phyloP scores from a whole-genome alignment of 2,113 vertebrate species.

The Serinus canaria region DNA sequence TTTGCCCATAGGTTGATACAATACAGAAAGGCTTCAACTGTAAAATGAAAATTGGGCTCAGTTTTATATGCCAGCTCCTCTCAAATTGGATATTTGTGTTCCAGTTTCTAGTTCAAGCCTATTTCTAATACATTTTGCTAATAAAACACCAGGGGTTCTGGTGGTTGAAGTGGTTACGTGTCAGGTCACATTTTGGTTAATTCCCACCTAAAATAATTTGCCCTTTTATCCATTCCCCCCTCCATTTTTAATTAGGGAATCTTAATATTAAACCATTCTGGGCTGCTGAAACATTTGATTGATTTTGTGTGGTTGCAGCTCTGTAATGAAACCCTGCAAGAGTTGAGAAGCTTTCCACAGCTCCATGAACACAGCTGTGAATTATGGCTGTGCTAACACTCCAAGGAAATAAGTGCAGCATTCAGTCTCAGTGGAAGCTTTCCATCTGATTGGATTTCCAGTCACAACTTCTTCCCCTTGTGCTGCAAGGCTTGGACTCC shows the following conservation, averaged over 20 bases:
- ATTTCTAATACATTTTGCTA: background rate
- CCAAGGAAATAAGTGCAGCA: slow-evolving; percentile 24
- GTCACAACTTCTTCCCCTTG: background rate
- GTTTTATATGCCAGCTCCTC: background rate
- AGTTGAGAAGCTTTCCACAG: background rate
- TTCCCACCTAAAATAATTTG: background rate
- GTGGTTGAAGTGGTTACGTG: background rate
- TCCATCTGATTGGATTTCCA: slow-evolving; percentile 18
- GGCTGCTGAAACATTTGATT: slow-evolving; percentile 20
- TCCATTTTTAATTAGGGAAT: background rate
- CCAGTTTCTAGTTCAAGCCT: background rate
- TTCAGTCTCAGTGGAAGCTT: background rate
- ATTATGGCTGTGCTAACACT: slow-evolving; percentile 21
- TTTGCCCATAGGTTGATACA: background rate
- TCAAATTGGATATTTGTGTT: background rate
- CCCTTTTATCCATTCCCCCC: background rate
- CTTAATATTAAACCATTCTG: background rate
- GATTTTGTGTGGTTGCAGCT: background rate
- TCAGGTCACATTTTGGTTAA: background rate
- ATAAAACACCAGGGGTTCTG: background rate
- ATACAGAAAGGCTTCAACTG: background rate
- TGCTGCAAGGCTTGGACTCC: background rate
- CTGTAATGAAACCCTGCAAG: slow-evolving; percentile 15
- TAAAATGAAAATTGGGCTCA: background rate
- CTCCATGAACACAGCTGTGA: background rate